Percentiles rank a stretch among this genome's conserved stretches.
Evolutionary conservation across 35 echinoderm and acorn worm genomes (phyloP).

Genomic region (Patiria miniata): DNA sequence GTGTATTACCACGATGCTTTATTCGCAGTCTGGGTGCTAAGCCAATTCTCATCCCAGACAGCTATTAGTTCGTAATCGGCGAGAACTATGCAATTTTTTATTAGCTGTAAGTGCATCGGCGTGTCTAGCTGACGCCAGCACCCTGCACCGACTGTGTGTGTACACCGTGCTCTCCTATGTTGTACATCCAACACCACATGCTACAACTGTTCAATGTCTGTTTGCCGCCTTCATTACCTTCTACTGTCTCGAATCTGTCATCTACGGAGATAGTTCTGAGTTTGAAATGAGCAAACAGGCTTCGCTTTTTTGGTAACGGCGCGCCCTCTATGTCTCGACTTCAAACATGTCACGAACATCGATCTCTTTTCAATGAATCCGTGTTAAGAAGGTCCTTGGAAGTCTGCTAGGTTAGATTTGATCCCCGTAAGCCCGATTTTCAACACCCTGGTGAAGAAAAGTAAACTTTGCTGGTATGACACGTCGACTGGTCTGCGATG

Average conservation of each 20-base stretch:
- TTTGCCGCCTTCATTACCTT: background rate
- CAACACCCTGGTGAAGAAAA: conserved; percentile 6
- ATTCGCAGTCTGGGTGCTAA: conserved; percentile 2
- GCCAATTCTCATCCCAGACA: conserved; percentile 21
- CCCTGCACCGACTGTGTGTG: background rate
- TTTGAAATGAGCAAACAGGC: conserved; percentile 12
- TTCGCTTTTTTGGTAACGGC: background rate
- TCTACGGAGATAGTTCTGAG: background rate
- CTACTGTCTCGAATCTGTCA: conserved; percentile 1
- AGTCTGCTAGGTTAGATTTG: background rate
- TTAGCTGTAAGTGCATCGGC: conserved; percentile 20
- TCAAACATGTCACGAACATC: too few species aligned
- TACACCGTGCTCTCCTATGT: background rate
- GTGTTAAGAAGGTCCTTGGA: conserved; percentile 18
- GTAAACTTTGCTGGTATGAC: background rate
- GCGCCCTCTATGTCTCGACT: background rate
- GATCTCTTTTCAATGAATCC: too few species aligned
- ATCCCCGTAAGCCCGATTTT: conserved; percentile 4
- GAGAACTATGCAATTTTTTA: conserved; percentile 31
- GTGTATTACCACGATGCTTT: background rate
- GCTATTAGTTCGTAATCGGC: conserved; percentile 27
- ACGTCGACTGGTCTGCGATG: too few species aligned
- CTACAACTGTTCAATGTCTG: background rate
- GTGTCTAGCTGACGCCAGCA: conserved; percentile 3
- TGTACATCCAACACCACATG: background rate